Conservation (phyloP, 2,113 vertebrate genomes). For the Tachysurus fulvidraco region DNA sequence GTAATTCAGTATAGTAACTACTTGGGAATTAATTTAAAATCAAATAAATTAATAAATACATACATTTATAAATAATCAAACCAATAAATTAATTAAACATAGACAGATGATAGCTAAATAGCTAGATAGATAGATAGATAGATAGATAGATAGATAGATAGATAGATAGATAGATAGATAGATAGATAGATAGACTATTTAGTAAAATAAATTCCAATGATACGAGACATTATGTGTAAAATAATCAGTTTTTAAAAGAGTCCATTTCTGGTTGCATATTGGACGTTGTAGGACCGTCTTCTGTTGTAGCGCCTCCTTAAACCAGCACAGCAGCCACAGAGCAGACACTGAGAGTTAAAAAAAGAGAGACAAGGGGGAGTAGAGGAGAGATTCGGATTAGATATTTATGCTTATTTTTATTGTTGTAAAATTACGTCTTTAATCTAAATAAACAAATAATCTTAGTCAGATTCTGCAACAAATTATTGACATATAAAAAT, state of each 20-base stretch:
- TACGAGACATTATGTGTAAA: no score
- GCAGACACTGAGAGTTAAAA: neutral
- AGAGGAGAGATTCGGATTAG: neutral
- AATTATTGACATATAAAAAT: no score
- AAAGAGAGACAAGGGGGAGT: neutral
- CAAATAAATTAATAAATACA: neutral
- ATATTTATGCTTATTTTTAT: no score
- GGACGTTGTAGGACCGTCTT: conserved; percentile 8
- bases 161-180: no score
- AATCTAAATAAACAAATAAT: no score
- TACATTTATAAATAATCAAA: no score
- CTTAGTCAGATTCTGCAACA: no score
- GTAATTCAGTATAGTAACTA: neutral
- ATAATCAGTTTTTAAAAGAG: conserved; percentile 1
- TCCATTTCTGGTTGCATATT: conserved; percentile 7
- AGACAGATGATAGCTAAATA: no score
- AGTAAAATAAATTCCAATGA: neutral
- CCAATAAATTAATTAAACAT: neutral
- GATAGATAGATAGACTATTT: neutral
- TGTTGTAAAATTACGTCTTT: no score
- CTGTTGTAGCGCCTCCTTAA: conserved; percentile 22
- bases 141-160: no score
- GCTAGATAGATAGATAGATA: neutral
- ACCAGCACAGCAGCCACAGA: conserved; percentile 24
- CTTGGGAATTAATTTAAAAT: neutral